These are phyloP conservation scores for Hoplodrina ambigua DNA, from an alignment of 2,888 invertebrate genomes.

Conservation along the genomic window DNA sequence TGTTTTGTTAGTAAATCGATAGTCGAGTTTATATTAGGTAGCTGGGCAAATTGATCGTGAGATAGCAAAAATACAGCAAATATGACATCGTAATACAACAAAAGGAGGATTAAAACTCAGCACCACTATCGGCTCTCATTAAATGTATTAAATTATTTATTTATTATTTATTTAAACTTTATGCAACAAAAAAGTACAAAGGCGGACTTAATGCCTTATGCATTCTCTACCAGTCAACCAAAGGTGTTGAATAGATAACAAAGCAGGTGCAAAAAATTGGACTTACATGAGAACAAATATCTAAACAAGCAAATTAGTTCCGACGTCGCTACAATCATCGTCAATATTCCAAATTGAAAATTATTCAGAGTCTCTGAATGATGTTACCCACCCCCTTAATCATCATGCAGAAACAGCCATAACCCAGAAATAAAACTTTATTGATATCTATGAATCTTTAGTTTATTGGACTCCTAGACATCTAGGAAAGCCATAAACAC, in stretches of 20 bases:
- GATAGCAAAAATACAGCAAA: neutral
- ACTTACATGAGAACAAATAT: too few species aligned
- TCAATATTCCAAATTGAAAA: slow-evolving; percentile 1
- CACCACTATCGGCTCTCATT: slow-evolving; percentile 8
- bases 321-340: slow-evolving; percentile 5
- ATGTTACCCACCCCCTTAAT: slow-evolving; percentile 25
- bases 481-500: slow-evolving; percentile 49
- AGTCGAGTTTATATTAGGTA: neutral
- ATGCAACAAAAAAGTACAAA: too few species aligned
- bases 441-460: slow-evolving; percentile 42
- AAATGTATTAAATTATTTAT: slow-evolving; percentile 10
- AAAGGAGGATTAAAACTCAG: slow-evolving; percentile 4
- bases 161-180: too few species aligned
- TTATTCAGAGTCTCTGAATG: slow-evolving; percentile 5
- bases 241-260: too few species aligned
- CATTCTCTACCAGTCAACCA: too few species aligned
- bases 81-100: neutral
- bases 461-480: slow-evolving; percentile 38
- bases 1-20: slow-evolving; percentile 17
- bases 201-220: too few species aligned
- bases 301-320: too few species aligned
- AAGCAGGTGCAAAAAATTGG: too few species aligned
- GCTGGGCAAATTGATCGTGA: slow-evolving; percentile 7
- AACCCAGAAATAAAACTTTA: slow-evolving; percentile 52
- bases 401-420: slow-evolving; percentile 18